Evolutionary conservation across 2,113 vertebrate species (phyloP).

Genomic region (Hemiscyllium ocellatum): DNA sequence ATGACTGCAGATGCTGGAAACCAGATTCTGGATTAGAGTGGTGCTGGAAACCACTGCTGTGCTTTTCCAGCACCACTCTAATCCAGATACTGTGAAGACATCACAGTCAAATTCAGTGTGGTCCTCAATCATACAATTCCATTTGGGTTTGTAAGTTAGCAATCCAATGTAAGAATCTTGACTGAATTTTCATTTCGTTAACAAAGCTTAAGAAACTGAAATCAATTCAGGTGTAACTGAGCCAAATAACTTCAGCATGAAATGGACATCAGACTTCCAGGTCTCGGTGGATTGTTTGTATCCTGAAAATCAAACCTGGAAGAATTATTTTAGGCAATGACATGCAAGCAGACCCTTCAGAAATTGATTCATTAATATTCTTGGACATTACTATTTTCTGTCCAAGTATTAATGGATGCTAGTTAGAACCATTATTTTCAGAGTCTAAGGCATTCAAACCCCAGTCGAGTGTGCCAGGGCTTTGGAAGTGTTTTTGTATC

Average conservation of each 20-base stretch:
- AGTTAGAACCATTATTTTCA: neutral
- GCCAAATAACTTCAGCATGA: neutral
- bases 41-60: no score
- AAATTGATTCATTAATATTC: neutral
- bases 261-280: neutral
- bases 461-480: neutral
- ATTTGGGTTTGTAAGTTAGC: neutral
- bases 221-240: neutral
- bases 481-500: neutral
- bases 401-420: neutral
- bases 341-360: neutral
- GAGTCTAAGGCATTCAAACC: neutral
- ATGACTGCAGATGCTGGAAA: no score
- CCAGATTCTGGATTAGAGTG: no score
- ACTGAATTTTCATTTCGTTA: neutral
- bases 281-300: neutral
- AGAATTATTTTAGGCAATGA: neutral
- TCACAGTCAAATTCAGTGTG: neutral
- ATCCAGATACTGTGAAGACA: neutral
- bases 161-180: neutral
- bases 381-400: neutral
- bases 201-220: neutral
- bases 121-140: neutral
- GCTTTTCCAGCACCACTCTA: no score
- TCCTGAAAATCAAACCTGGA: no score